phyloP scores from a whole-genome alignment of 1,140 invertebrate species.

The Ceratoteleas bidentatus region DNA sequence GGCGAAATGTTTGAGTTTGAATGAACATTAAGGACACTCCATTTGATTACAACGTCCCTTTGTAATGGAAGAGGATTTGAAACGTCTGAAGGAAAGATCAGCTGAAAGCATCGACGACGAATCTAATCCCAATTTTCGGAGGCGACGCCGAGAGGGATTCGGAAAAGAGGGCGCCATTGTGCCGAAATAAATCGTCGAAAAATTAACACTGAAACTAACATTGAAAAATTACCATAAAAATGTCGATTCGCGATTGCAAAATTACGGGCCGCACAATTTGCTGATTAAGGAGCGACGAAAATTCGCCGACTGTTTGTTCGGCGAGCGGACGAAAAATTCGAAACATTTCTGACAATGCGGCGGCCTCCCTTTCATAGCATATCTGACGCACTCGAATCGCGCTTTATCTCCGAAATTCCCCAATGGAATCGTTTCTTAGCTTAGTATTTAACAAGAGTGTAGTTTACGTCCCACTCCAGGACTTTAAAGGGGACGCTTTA shows the following conservation, averaged over 20 bases:
- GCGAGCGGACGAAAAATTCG: conserved; percentile 1
- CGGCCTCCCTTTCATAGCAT: conserved; percentile 55
- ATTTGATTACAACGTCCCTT: conserved; percentile 57
- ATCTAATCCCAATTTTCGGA: no score
- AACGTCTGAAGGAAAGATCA: conserved; percentile 55
- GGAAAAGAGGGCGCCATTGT: conserved; percentile 15
- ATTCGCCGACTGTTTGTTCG: no score
- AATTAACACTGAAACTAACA: background rate
- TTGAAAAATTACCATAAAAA: no score
- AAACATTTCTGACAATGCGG: conserved; percentile 13
- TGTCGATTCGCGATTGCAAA: no score
- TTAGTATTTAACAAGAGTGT: conserved; percentile 71
- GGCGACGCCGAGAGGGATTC: no score
- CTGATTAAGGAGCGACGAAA: no score
- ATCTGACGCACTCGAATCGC: conserved; percentile 62
- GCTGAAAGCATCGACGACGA: conserved; percentile 52
- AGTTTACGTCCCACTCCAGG: conserved; percentile 39
- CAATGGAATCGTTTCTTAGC: conserved; percentile 70
- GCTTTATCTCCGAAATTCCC: conserved; percentile 72
- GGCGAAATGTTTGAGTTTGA: conserved; percentile 46
- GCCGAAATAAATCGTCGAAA: conserved; percentile 27
- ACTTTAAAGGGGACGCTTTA: conserved; percentile 54
- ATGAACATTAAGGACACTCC: conserved; percentile 46
- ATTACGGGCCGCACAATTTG: no score
- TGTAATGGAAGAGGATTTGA: conserved; percentile 60